phyloP scores from a whole-genome alignment of 2,113 vertebrate species.

The Lamprotornis superbus region DNA sequence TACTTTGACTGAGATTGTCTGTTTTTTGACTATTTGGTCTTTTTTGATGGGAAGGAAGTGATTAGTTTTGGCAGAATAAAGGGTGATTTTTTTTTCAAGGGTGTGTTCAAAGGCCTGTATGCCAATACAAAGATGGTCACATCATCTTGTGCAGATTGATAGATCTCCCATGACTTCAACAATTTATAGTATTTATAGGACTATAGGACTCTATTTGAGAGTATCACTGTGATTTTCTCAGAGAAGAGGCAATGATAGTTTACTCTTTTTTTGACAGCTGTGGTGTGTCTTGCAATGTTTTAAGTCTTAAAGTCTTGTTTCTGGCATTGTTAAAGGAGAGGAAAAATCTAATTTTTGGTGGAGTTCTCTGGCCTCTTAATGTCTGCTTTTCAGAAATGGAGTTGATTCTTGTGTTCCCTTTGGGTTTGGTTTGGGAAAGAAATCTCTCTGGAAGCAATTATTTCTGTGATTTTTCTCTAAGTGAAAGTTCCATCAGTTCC shows the following conservation, averaged over 20 bases:
- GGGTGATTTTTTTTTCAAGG: not conserved
- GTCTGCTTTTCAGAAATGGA: constrained; percentile 4
- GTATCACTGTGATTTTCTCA: not conserved
- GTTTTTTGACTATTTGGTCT: not conserved
- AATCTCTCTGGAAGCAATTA: constrained; percentile 56
- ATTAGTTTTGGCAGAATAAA: not conserved
- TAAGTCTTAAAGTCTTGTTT: not conserved
- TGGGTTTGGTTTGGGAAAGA: not conserved
- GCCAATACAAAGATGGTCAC: not conserved
- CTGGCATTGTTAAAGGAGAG: not conserved
- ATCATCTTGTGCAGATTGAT: not conserved
- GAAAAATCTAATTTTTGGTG: not conserved
- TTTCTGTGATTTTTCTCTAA: constrained; percentile 11
- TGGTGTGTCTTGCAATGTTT: not conserved
- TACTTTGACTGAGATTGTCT: not conserved
- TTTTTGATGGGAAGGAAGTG: not conserved
- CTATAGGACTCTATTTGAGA: not conserved
- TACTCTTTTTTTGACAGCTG: not conserved
- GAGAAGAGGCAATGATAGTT: not conserved
- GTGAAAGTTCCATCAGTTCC: constrained; percentile 30
- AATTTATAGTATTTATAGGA: not conserved
- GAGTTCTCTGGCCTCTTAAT: not conserved
- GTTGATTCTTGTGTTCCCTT: not conserved
- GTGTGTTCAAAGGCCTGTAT: not conserved
- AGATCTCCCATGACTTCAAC: not conserved